Evolutionary conservation across 2,797 vertebrate species (phyloP).

Genomic region (Knipowitschia caucasica): DNA sequence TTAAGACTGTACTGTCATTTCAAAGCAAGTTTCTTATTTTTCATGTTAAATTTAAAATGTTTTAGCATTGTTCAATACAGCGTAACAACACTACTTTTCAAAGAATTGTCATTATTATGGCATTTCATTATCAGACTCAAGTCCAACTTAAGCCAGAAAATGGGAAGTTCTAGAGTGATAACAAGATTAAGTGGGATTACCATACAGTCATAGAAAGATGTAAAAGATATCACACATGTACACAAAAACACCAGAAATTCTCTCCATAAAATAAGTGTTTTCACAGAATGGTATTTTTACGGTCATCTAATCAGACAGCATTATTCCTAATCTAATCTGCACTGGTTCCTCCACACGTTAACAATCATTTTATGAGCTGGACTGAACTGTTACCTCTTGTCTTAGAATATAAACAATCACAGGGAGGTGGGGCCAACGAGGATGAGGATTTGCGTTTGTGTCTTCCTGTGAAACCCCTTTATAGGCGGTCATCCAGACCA

Average conservation of each 20-base stretch:
- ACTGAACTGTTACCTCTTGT: constrained; percentile 13
- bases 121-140: constrained; percentile 16
- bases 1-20: too few relatives aligned
- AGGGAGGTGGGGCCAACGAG: constrained; percentile 35
- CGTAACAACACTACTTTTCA: too few relatives aligned
- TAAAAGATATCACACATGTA: neutral
- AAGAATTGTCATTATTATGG: too few relatives aligned
- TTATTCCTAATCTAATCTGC: constrained; percentile 11
- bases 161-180: neutral
- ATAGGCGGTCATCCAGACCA: constrained; percentile 19
- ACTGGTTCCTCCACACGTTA: constrained; percentile 5
- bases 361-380: constrained; percentile 32
- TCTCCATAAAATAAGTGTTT: neutral
- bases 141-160: neutral
- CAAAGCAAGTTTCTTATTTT: too few relatives aligned
- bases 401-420: constrained; percentile 32
- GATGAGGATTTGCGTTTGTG: constrained; percentile 26
- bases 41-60: too few relatives aligned
- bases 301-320: neutral
- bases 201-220: neutral
- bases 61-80: too few relatives aligned
- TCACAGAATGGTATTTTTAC: neutral
- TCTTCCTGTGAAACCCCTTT: constrained; percentile 14
- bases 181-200: neutral
- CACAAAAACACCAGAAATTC: neutral